Conservation (phyloP, 1,140 invertebrate genomes). For the Nebria ingens region DNA sequence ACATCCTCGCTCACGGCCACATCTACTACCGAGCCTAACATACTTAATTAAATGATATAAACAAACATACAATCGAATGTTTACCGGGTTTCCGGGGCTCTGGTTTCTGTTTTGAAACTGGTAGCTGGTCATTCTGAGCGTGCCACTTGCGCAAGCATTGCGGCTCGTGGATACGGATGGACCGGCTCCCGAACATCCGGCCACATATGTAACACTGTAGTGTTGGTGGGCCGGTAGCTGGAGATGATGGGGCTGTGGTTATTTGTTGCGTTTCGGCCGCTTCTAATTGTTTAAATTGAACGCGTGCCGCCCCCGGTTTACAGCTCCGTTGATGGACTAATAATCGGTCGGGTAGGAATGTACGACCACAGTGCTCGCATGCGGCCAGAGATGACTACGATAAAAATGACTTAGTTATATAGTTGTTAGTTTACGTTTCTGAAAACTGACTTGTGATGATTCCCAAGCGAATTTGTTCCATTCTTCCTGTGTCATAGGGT, state of each 20-base stretch:
- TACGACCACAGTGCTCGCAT: slow-evolving; percentile 55
- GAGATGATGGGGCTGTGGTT: not conserved
- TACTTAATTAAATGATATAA: not conserved
- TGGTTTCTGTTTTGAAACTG: slow-evolving; percentile 20
- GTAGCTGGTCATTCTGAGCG: slow-evolving; percentile 46
- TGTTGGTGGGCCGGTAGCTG: slow-evolving; percentile 9
- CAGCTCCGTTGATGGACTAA: slow-evolving; percentile 55
- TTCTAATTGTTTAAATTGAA: not conserved
- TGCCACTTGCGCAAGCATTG: slow-evolving; percentile 67
- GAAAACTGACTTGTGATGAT: slow-evolving; percentile 40
- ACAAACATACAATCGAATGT: not conserved
- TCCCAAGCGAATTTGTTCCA: slow-evolving; percentile 48
- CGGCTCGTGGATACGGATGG: slow-evolving; percentile 67
- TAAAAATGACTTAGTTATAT: slow-evolving; percentile 13
- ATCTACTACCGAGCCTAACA: not conserved
- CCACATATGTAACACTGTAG: slow-evolving; percentile 64
- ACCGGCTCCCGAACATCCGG: slow-evolving; percentile 63
- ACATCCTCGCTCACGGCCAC: not conserved
- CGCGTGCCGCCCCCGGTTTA: slow-evolving; percentile 22
- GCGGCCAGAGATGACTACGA: slow-evolving; percentile 44
- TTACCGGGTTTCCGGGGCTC: slow-evolving; percentile 31
- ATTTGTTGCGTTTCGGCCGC: not conserved
- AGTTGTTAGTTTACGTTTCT: not conserved
- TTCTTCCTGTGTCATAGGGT: slow-evolving; percentile 34
- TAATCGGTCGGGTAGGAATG: slow-evolving; percentile 56